Percentiles rank a stretch among this genome's conserved stretches.
phyloP scores from a whole-genome alignment of 2,113 vertebrate genomes.

The Antidorcas marsupialis region DNA sequence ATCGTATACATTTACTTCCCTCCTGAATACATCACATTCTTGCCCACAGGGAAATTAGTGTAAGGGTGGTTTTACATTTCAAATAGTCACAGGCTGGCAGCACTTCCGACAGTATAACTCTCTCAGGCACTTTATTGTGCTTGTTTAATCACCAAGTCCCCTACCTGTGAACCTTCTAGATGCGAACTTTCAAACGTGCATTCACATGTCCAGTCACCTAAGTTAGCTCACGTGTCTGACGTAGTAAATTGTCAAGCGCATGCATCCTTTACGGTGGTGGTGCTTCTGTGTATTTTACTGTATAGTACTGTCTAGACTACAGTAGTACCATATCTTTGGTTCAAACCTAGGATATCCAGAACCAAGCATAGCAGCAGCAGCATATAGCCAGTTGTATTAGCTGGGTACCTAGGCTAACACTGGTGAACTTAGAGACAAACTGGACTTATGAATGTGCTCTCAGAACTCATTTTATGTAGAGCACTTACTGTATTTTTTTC shows the following conservation, averaged over 20 bases:
- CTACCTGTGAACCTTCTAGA: not conserved
- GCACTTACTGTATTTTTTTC: not conserved
- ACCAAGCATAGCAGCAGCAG: not conserved
- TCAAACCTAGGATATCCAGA: not conserved
- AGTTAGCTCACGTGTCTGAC: not conserved
- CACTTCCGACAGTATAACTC: not conserved
- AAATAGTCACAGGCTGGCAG: not conserved
- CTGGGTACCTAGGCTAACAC: not conserved
- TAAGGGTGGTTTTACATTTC: not conserved
- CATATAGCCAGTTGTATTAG: not conserved
- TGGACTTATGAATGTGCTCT: not conserved
- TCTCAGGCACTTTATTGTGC: not conserved
- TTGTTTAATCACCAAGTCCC: not conserved
- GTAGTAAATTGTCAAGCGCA: not conserved
- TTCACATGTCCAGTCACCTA: not conserved
- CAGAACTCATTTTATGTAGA: not conserved
- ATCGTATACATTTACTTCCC: not conserved
- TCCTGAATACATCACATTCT: not conserved
- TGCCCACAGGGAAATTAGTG: not conserved
- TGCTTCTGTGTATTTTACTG: not conserved
- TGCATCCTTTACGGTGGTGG: not conserved
- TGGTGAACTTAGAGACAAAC: not conserved
- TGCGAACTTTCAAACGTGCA: fast-evolving
- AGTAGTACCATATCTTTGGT: not conserved
- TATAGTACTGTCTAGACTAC: not conserved